phyloP scores from a whole-genome alignment of 2,113 vertebrate genomes.

The Platysternon megacephalum region DNA sequence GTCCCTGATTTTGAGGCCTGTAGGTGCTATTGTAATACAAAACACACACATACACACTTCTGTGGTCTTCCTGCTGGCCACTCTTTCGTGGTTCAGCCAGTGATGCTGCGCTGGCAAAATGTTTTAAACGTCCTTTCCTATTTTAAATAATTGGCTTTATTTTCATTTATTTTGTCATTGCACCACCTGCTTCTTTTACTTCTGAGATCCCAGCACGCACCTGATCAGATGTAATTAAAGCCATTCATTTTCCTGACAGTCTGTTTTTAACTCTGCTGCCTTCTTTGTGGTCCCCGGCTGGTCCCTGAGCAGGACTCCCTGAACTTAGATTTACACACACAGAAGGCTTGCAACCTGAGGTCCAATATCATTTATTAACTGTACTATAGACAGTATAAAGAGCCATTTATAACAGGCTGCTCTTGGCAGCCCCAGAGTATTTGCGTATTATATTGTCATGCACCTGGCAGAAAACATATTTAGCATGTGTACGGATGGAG shows the following conservation, averaged over 20 bases:
- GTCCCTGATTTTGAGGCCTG: background rate
- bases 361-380: slow-evolving; percentile 32
- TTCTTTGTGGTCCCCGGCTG: background rate
- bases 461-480: background rate
- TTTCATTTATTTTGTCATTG: background rate
- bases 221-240: background rate
- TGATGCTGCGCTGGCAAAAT: background rate
- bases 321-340: background rate
- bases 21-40: background rate
- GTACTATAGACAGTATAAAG: background rate
- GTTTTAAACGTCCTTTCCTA: background rate
- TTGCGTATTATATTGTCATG: background rate
- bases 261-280: background rate
- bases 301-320: background rate
- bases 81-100: slow-evolving; percentile 28
- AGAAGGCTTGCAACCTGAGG: background rate
- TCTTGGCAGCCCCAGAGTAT: slow-evolving; percentile 38
- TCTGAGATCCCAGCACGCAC: background rate
- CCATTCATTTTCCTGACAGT: background rate
- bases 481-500: background rate
- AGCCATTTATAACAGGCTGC: slow-evolving; percentile 42
- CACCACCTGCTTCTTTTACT: background rate
- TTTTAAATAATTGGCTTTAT: background rate
- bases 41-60: background rate
- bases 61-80: background rate